Conservation (phyloP, 2,113 vertebrate species). For the Otolemur garnettii region DNA sequence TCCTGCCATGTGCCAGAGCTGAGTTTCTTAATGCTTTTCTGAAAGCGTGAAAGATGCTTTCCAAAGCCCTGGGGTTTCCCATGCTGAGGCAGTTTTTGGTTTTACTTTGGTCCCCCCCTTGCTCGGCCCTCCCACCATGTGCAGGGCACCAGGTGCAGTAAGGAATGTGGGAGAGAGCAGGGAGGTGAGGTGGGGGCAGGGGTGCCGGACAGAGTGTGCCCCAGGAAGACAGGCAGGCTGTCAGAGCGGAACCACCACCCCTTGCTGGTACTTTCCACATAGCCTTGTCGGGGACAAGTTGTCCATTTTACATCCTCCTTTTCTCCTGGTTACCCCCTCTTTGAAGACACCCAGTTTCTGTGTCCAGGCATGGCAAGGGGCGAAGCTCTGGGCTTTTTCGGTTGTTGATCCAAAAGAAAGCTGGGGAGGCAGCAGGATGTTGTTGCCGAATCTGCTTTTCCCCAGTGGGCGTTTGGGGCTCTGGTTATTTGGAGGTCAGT, state of each 20-base stretch:
- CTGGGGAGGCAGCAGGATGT: fast-evolving
- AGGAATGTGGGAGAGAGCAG: background rate
- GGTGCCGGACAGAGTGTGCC: background rate
- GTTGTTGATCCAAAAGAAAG: background rate
- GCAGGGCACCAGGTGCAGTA: fast-evolving
- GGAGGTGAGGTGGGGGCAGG: background rate
- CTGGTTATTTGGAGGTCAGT: too few species aligned
- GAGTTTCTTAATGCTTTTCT: background rate
- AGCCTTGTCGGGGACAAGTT: background rate
- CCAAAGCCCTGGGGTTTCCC: background rate
- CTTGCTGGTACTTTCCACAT: background rate
- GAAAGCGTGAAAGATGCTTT: background rate
- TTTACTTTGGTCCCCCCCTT: background rate
- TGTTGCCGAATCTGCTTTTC: background rate
- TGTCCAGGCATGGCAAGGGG: fast-evolving
- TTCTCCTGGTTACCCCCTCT: fast-evolving
- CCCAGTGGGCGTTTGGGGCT: background rate
- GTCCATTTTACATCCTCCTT: background rate
- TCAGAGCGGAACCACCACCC: fast-evolving
- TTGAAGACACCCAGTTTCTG: background rate
- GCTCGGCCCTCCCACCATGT: fast-evolving
- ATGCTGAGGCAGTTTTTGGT: background rate
- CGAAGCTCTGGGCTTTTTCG: background rate
- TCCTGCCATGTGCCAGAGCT: background rate
- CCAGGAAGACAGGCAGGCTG: too few species aligned